Percentiles rank a stretch among this genome's conserved stretches.
Evolutionary conservation across 2,113 vertebrate genomes (phyloP).

Genomic region (Microcebus griseorufus): DNA sequence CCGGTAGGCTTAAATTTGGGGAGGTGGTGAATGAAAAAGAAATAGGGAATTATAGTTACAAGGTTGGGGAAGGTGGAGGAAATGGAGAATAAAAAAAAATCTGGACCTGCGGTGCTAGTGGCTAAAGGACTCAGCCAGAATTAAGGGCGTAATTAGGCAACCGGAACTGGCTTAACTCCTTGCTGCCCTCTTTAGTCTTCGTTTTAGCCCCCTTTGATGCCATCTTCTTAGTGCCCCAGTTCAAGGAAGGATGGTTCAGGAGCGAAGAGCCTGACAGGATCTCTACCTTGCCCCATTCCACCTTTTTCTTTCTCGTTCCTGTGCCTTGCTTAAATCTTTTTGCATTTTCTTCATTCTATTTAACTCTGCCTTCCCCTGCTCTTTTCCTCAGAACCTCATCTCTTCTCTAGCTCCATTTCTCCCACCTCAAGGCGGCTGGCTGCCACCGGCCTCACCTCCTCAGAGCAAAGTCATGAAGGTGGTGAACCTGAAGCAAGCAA

Average conservation of each 20-base stretch:
- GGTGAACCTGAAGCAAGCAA: slow-evolving; percentile 97
- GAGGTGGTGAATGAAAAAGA: slow-evolving; percentile 40
- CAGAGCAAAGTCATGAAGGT: slow-evolving; percentile 90
- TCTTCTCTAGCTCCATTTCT: not conserved
- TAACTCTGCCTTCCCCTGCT: not conserved
- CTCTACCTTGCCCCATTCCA: too few relatives aligned
- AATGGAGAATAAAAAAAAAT: not conserved
- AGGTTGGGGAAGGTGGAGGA: not conserved
- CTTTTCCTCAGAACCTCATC: not conserved
- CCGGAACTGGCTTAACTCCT: slow-evolving; percentile 42
- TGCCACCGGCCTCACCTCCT: not conserved
- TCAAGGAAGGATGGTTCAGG: not conserved
- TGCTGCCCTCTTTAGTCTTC: not conserved
- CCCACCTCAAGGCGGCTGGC: not conserved
- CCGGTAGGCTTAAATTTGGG: slow-evolving; percentile 66
- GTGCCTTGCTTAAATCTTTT: not conserved
- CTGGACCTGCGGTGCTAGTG: not conserved
- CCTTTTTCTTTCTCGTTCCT: not conserved
- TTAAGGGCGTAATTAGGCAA: not conserved
- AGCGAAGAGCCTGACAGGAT: not conserved
- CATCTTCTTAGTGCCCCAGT: not conserved
- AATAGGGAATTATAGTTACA: not conserved
- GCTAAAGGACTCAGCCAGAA: not conserved
- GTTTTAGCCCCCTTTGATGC: not conserved
- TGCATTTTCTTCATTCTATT: not conserved